Evolutionary conservation across 1,140 invertebrate genomes (phyloP).

Genomic region (Ips typographus): DNA sequence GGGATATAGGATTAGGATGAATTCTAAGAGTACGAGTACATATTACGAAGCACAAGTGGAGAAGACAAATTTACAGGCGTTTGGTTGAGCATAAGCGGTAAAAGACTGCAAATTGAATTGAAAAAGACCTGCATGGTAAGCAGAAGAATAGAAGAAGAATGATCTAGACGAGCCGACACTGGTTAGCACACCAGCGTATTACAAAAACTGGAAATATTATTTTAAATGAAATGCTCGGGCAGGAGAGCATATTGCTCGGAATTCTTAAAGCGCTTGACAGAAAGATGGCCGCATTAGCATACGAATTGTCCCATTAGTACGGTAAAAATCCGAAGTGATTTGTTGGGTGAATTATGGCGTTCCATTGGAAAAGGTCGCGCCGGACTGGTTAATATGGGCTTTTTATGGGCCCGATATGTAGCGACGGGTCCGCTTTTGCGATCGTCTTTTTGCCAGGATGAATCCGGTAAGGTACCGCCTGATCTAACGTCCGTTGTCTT

Average conservation of each 20-base stretch:
- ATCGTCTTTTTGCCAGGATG: constrained; percentile 5
- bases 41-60: too few species aligned
- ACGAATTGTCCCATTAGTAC: constrained; percentile 38
- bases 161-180: constrained; percentile 2
- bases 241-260: constrained; percentile 32
- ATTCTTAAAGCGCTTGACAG: constrained; percentile 30
- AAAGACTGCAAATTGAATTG: too few species aligned
- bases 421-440: background rate
- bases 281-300: constrained; percentile 33
- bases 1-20: too few species aligned
- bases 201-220: constrained; percentile 38
- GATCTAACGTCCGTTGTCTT: too few species aligned
- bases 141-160: too few species aligned
- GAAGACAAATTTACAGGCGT: too few species aligned
- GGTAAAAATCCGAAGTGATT: constrained; percentile 37
- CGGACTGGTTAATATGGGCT: constrained; percentile 15
- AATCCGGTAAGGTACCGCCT: background rate
- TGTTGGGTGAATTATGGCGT: constrained; percentile 32
- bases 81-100: too few species aligned
- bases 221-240: constrained; percentile 35
- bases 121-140: too few species aligned
- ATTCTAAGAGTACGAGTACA: too few species aligned
- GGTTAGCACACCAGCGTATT: constrained; percentile 7
- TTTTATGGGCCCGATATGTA: constrained; percentile 11
- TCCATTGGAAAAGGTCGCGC: constrained; percentile 27